phyloP scores from a whole-genome alignment of 2,113 vertebrate genomes.

The Natator depressus region DNA sequence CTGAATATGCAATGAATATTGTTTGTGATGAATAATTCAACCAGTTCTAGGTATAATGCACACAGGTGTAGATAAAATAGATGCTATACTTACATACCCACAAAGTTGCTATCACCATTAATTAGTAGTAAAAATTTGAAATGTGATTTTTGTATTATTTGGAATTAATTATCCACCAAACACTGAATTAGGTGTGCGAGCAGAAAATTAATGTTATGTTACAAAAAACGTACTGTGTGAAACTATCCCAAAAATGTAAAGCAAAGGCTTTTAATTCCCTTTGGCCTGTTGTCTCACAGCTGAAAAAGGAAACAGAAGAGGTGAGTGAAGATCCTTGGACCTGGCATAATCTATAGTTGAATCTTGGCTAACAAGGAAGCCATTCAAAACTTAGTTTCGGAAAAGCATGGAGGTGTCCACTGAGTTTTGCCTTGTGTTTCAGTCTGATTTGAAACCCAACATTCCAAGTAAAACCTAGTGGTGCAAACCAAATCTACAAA shows the following conservation, averaged over 20 bases:
- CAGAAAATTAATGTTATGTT: not conserved
- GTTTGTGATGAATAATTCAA: not conserved
- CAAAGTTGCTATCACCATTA: not conserved
- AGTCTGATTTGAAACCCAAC: slow-evolving; percentile 67
- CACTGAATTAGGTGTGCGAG: not conserved
- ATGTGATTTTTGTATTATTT: not conserved
- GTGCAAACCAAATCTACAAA: slow-evolving; percentile 41
- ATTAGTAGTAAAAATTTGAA: not conserved
- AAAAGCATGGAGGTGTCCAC: not conserved
- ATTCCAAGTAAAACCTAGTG: slow-evolving; percentile 57
- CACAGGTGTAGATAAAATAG: not conserved
- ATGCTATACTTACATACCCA: not conserved
- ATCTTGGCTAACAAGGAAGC: slow-evolving; percentile 5
- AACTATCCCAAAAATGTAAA: not conserved
- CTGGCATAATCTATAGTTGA: not conserved
- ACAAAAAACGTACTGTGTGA: not conserved
- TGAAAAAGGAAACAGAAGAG: not conserved
- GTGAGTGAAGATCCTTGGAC: not conserved
- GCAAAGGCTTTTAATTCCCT: not conserved
- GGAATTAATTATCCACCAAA: not conserved
- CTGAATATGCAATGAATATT: not conserved
- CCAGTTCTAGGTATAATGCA: not conserved
- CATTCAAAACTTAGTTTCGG: slow-evolving; percentile 37
- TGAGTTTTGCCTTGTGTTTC: not conserved
- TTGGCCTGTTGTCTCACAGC: not conserved